Evolutionary conservation across 2,888 invertebrate species (phyloP), one percentile per base, ranked within the genome.

Genomic region (Serrognathus titanus): DNA sequence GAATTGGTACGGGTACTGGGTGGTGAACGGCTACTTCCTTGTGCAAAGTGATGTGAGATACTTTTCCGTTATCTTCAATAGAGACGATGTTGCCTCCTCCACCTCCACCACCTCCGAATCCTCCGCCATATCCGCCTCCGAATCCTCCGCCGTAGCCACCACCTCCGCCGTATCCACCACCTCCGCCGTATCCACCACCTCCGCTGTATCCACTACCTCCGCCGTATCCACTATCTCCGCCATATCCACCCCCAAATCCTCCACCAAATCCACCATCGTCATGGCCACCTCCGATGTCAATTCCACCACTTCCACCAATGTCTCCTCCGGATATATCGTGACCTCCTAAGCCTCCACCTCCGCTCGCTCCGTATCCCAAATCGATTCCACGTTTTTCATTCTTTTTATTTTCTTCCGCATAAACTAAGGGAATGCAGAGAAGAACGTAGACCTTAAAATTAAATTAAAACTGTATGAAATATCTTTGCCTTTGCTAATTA

Each of bases 41-140:
- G 36, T 53, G 53, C n/a, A 58, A 24, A 4, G 58, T 58, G 24
- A 58, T 50, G 35, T 58, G 58, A 13, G 40, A 50, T 3, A 58
- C 58, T 50, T 43, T 38, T 38, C 58, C 58, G 36, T 48, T 48
- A 12, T 58, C 47, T 51, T 58, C 58, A 31, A 57, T 40, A 9
- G 57, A 57, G 24, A 57, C 11, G 37, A 57, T 57, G 36, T 48
- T 37, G 12, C 57, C 57, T 35, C 53, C 57, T 9, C 46, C 51
- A 13, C 56, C 52, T n/a, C 46, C 40, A n/a, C 46, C 53, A n/a
- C 46, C 46, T 35, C 52, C 52, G 5, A 11, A 35, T 35, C 52
- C 52, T 16, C 24, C 24, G n/a, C 52, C 52, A 4, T 38, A 35
- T 1, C 46, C 46, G 11, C 47, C 53, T 9, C 51, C 51, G n/a